These are phyloP conservation scores for Anodontia alba DNA, from an alignment of 2,888 invertebrate genomes.

Conservation along the genomic window DNA sequence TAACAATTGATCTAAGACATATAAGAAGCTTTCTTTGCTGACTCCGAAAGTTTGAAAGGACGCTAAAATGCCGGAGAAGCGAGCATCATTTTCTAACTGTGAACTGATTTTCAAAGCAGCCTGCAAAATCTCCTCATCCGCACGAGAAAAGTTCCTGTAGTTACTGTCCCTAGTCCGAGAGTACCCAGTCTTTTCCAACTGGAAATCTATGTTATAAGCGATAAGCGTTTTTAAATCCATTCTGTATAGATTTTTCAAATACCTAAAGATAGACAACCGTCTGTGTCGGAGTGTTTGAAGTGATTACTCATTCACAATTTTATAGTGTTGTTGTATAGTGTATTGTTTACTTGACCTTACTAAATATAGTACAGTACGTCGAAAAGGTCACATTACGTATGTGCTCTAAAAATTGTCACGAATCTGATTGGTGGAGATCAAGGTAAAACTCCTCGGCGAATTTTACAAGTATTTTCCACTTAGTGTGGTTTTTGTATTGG, in stretches of 20 bases:
- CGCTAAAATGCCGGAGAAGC: not conserved
- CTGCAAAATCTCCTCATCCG: not conserved
- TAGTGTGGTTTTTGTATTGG: no score
- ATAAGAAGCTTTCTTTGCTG: slow-evolving; percentile 30
- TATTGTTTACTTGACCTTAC: not conserved
- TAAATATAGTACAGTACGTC: not conserved
- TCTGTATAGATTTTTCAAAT: not conserved
- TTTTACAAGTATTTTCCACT: no score
- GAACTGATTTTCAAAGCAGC: not conserved
- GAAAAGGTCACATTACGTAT: slow-evolving; percentile 1
- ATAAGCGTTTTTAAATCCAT: not conserved
- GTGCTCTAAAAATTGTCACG: not conserved
- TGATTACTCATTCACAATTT: not conserved
- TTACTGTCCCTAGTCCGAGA: not conserved
- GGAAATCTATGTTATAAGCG: not conserved
- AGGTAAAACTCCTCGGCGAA: not conserved
- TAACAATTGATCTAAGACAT: slow-evolving; percentile 84
- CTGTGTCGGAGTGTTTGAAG: no score
- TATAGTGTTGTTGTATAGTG: no score
- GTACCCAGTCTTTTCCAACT: not conserved
- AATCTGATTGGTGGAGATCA: not conserved
- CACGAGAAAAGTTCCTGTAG: not conserved
- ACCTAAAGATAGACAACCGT: no score
- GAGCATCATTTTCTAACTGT: not conserved
- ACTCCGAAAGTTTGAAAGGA: not conserved